These are phyloP conservation scores for Armadillidium nasatum DNA, from an alignment of 1,140 invertebrate species.

Conservation along the genomic window DNA sequence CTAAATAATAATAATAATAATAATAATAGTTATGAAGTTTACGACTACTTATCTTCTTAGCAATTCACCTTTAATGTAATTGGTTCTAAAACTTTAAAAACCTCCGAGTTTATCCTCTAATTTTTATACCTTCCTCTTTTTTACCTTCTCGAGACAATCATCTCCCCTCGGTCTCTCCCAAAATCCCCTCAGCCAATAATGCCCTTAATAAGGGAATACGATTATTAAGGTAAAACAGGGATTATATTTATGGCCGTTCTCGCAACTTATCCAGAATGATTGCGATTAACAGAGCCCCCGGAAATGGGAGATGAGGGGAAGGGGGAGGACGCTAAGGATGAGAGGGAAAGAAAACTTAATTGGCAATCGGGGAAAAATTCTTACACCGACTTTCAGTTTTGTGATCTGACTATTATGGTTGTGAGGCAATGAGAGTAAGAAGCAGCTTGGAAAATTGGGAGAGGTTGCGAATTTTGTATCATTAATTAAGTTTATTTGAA, in stretches of 20 bases:
- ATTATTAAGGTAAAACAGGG: background rate
- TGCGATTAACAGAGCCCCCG: background rate
- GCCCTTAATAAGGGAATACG: slow-evolving; percentile 2
- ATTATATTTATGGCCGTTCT: background rate
- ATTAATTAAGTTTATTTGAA: too few relatives aligned
- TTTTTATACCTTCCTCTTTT: background rate
- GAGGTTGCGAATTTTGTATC: too few relatives aligned
- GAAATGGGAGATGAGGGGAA: too few relatives aligned
- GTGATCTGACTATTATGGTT: too few relatives aligned
- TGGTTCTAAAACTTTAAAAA: background rate
- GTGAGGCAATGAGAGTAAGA: too few relatives aligned
- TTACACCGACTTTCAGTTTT: background rate
- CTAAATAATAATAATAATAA: too few relatives aligned
- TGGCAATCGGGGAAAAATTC: background rate
- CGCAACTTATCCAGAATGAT: background rate
- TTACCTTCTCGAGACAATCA: background rate
- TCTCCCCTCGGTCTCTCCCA: background rate
- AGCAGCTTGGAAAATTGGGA: too few relatives aligned
- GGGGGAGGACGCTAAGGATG: too few relatives aligned
- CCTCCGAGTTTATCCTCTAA: background rate
- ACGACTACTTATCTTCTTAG: too few relatives aligned
- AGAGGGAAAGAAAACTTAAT: background rate
- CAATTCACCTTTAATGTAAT: too few relatives aligned
- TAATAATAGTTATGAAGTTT: too few relatives aligned
- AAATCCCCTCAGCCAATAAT: slow-evolving; percentile 1